These are phyloP conservation scores for Circaetus gallicus DNA, from an alignment of 2,113 vertebrate genomes.

Conservation along the genomic window DNA sequence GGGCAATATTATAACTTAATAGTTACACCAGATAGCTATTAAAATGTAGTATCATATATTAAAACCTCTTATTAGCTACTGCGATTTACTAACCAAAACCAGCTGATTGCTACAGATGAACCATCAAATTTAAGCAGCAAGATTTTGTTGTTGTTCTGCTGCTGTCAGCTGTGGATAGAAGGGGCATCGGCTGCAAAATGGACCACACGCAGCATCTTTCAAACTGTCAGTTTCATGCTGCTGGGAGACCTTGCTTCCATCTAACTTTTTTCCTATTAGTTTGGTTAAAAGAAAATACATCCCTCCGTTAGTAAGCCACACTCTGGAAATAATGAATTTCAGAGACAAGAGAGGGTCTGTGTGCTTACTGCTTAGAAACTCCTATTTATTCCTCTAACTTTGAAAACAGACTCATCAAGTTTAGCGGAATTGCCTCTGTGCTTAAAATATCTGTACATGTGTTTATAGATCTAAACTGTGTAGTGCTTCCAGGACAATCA, in stretches of 20 bases:
- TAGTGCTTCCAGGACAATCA: neutral
- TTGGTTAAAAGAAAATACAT: neutral
- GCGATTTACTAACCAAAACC: neutral
- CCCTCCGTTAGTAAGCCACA: neutral
- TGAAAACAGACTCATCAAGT: neutral
- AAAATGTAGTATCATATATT: conserved; percentile 18
- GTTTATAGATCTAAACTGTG: neutral
- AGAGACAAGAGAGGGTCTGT: neutral
- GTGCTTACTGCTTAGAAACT: neutral
- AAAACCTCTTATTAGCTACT: neutral
- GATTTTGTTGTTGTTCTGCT: neutral
- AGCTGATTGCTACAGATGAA: neutral
- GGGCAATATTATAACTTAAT: neutral
- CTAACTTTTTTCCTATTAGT: neutral
- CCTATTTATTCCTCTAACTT: neutral
- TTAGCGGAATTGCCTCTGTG: neutral
- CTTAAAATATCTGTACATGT: neutral
- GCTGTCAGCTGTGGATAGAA: neutral
- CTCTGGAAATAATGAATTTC: neutral
- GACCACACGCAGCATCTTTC: neutral
- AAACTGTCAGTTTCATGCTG: neutral
- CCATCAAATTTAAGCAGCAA: neutral
- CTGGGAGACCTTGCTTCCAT: neutral
- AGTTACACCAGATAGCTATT: conserved; percentile 1
- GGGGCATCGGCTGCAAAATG: neutral